A percentile compares a stretch with the other conserved stretches of the same genome.
These are phyloP conservation scores for Hemiscyllium ocellatum DNA, from an alignment of 2,113 vertebrate species.

Conservation along the genomic window DNA sequence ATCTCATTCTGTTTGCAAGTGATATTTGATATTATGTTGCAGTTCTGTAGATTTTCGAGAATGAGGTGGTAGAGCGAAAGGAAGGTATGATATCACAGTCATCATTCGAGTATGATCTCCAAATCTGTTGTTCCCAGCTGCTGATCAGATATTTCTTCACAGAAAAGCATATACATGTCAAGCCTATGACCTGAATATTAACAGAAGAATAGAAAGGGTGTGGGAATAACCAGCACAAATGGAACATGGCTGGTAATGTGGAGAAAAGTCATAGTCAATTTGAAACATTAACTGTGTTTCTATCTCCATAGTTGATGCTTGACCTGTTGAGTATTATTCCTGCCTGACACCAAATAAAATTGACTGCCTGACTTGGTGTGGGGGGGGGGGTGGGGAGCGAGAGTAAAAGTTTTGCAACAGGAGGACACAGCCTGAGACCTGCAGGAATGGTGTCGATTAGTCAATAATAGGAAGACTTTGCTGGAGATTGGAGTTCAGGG, in stretches of 20 bases:
- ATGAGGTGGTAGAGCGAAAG: background rate
- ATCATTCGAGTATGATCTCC: background rate
- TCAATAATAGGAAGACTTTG: background rate
- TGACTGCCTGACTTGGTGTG: background rate
- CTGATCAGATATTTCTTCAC: background rate
- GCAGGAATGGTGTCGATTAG: background rate
- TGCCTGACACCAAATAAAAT: background rate
- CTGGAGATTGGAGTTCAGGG: background rate
- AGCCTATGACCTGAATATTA: background rate
- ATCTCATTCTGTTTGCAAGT: background rate
- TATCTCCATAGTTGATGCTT: no score
- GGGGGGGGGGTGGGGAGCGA: background rate
- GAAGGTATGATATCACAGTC: background rate
- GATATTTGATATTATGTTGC: background rate
- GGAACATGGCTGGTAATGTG: no score
- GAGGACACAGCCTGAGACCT: background rate
- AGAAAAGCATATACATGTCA: background rate
- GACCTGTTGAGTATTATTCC: background rate
- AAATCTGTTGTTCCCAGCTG: background rate
- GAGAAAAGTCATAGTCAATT: no score
- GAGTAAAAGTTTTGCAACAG: background rate
- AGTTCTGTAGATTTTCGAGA: background rate
- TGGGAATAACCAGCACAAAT: no score
- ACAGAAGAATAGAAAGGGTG: background rate
- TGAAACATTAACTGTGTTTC: no score